Conservation (phyloP, 2,113 vertebrate genomes). For the Crypturellus undulatus region DNA sequence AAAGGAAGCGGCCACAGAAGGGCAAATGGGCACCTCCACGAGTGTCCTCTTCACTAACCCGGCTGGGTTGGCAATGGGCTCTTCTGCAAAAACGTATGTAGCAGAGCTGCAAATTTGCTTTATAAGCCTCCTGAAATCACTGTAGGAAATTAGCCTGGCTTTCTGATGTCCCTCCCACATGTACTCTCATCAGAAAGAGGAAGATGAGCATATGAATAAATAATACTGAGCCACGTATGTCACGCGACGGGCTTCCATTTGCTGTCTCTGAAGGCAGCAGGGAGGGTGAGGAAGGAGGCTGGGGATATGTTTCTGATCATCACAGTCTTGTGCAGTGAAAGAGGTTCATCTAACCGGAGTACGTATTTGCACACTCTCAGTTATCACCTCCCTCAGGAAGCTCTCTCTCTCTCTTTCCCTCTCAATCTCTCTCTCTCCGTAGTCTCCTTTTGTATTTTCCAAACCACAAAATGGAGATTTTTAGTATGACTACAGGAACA, state of each 20-base stretch:
- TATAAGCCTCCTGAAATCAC: slow-evolving; percentile 58
- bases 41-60: slow-evolving; percentile 34
- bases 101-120: slow-evolving; percentile 51
- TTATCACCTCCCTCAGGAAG: neutral
- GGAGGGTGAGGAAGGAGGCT: neutral
- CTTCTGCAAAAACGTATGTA: slow-evolving; percentile 25
- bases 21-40: neutral
- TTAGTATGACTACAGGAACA: neutral
- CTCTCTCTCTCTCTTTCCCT: neutral
- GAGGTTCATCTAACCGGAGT: neutral
- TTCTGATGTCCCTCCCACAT: slow-evolving; percentile 57
- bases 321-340: neutral
- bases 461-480: neutral
- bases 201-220: slow-evolving; percentile 63
- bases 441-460: neutral
- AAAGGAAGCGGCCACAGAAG: neutral
- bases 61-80: neutral
- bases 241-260: slow-evolving; percentile 57
- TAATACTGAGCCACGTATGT: slow-evolving; percentile 47
- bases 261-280: slow-evolving; percentile 35
- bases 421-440: neutral
- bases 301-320: neutral
- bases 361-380: neutral
- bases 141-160: slow-evolving; percentile 63
- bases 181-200: slow-evolving; percentile 54